These are phyloP conservation scores for Tetraodon nigroviridis DNA, from an alignment of 2,113 vertebrate genomes.

Conservation along the genomic window DNA sequence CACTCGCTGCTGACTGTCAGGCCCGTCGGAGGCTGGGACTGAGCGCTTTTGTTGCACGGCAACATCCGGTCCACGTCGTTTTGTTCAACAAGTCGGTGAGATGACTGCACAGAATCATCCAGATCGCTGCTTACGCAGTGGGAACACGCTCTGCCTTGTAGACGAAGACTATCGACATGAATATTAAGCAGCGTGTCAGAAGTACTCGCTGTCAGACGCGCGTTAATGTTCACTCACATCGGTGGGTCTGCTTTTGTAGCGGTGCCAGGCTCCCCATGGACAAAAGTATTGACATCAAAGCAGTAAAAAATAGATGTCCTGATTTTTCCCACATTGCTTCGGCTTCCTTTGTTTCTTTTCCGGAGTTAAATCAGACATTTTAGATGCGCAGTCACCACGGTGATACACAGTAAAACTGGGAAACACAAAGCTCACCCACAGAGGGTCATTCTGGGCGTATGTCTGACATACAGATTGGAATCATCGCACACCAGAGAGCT, in stretches of 20 bases:
- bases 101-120: constrained; percentile 14
- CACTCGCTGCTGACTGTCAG: constrained; percentile 36
- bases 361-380: neutral
- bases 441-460: too few relatives aligned
- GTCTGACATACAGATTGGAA: too few relatives aligned
- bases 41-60: constrained; percentile 20
- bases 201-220: neutral
- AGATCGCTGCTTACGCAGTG: constrained; percentile 6
- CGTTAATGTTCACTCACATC: neutral
- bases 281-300: too few relatives aligned
- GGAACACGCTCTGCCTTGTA: constrained; percentile 6
- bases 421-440: too few relatives aligned
- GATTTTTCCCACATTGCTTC: too few relatives aligned
- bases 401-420: too few relatives aligned
- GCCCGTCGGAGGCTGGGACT: constrained; percentile 21
- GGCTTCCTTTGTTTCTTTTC: too few relatives aligned
- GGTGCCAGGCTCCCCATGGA: neutral
- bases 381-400: too few relatives aligned
- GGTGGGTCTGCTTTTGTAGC: neutral
- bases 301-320: too few relatives aligned
- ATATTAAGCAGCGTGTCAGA: neutral
- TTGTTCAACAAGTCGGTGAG: constrained; percentile 42
- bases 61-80: constrained; percentile 48
- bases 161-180: constrained; percentile 8
- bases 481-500: neutral